phyloP scores from a whole-genome alignment of 2,888 invertebrate genomes.

The Agrotis ipsilon region DNA sequence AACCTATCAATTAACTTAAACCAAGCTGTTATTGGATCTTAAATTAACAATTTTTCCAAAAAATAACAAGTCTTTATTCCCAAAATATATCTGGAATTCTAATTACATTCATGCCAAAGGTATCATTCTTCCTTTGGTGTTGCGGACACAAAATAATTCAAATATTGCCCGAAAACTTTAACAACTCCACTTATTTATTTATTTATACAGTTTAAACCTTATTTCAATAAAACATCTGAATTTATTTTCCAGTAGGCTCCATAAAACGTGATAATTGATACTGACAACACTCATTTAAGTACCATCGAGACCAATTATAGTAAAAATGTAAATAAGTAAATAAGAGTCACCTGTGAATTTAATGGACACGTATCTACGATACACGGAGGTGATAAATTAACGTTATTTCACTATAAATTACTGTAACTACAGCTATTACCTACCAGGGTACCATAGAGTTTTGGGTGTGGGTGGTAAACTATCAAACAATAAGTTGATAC shows the following conservation, averaged over 20 bases:
- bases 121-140: too few species aligned
- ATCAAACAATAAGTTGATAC: conserved; percentile 9
- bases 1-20: too few species aligned
- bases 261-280: neutral
- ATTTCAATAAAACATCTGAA: too few species aligned
- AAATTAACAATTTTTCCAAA: too few species aligned
- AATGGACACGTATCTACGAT: conserved; percentile 2
- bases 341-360: neutral
- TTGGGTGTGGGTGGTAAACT: neutral
- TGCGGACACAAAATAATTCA: too few species aligned
- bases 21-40: too few species aligned
- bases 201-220: neutral
- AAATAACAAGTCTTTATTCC: too few species aligned
- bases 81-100: too few species aligned
- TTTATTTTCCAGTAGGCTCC: neutral
- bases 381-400: neutral
- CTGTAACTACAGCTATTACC: neutral
- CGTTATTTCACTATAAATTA: conserved; percentile 16
- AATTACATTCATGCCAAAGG: too few species aligned
- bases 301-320: neutral
- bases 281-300: neutral
- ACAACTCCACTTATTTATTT: neutral
- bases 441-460: neutral
- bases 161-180: too few species aligned
- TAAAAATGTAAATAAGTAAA: conserved; percentile 10